Conservation (phyloP, 2,113 vertebrate genomes). For the Camarhynchus parvulus region DNA sequence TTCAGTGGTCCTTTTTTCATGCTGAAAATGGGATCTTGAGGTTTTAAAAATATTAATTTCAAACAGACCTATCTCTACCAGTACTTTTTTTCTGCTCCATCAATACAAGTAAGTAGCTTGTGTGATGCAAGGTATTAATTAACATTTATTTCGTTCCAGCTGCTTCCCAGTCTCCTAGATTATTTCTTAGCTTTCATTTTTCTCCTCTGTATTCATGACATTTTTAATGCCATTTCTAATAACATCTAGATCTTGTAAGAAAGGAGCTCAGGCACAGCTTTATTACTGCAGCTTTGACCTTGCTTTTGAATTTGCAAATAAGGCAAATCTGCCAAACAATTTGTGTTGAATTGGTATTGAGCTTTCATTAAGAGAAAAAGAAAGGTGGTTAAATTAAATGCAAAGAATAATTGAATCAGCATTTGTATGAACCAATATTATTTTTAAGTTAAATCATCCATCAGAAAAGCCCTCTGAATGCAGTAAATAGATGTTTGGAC, state of each 20-base stretch:
- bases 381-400: neutral
- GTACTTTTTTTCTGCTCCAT: neutral
- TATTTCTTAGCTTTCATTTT: constrained; percentile 3
- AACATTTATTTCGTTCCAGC: neutral
- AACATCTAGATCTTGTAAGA: neutral
- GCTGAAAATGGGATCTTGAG: neutral
- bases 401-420: neutral
- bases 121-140: neutral
- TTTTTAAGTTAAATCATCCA: neutral
- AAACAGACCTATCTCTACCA: neutral
- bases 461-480: neutral
- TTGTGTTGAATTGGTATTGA: neutral
- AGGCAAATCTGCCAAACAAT: neutral
- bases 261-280: neutral
- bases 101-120: neutral
- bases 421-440: neutral
- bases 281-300: constrained; percentile 9
- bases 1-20: neutral
- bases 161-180: neutral
- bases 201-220: neutral
- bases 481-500: neutral
- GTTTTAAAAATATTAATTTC: neutral
- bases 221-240: constrained; percentile 8
- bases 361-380: neutral
- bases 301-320: constrained; percentile 10